Evolutionary conservation across 2,888 invertebrate genomes (phyloP), one percentile per base, ranked within the genome.

Genomic region (Troides helena): DNA sequence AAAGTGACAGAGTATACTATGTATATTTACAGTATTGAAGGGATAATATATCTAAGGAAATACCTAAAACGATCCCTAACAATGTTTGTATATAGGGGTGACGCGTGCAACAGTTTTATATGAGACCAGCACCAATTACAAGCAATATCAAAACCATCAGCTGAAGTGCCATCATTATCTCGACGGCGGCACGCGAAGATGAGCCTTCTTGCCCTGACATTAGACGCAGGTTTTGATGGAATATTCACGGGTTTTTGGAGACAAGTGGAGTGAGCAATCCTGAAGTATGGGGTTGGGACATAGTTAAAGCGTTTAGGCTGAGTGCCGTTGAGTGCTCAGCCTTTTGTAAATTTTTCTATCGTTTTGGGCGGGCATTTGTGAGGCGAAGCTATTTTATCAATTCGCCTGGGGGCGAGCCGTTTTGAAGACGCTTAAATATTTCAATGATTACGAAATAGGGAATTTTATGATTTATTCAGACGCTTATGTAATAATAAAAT

Each of bases 121-220:
- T 80, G 85, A 91, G 79, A 84, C 87, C 85, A 85, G 81, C 87
- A 87, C 90, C 92, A 92, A 92, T 92, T 92, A 92, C 85, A 86
- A 87, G 90, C 84, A 87, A 90, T 90, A 89, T 84, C 89, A 88
- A 87, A 89, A 86, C 87, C 89, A 87, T 86, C 82, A 81, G 81
- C 82, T 92, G 86, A 89, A 92, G 92, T 90, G 86, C 89, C 92
- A 92, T 92, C 92, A 92, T 92, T 92, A 92, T 92, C 92, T 88
- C 81, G 85, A 72, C 65, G 57, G 68, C 71, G 73, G 75, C 82
- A 87, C 72, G 81, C 80, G 39, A 88, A 86, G 80, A 77, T 85
- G 79, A 81, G 82, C 79, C 86, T 85, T 89, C 81, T 74, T 73
- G 73, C 80, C 78, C 76, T 71, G 75, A 71, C 72, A 82, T 85